A percentile compares a stretch with the other conserved stretches of the same genome.
These are phyloP conservation scores for Nephrocerus scutellatus DNA, from an alignment of 2,888 invertebrate genomes.

Conservation along the genomic window DNA sequence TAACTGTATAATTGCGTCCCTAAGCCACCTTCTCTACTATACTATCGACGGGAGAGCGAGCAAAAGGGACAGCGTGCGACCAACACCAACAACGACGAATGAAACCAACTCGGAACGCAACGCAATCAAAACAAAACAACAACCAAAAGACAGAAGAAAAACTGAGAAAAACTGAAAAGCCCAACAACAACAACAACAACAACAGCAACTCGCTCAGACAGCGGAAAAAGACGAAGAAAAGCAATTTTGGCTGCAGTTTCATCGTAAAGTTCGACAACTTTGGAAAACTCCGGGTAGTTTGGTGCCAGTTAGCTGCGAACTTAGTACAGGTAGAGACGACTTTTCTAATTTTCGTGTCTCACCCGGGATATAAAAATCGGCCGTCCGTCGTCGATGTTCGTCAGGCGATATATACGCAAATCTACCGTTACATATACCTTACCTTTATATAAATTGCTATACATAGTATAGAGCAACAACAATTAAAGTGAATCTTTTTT, in stretches of 20 bases:
- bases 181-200: slow-evolving; percentile 14
- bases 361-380: slow-evolving; percentile 31
- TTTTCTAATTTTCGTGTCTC: slow-evolving; percentile 41
- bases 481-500: too few relatives aligned
- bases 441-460: too few relatives aligned
- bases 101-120: slow-evolving; percentile 1
- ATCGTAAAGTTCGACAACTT: slow-evolving; percentile 49
- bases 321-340: slow-evolving; percentile 51
- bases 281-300: slow-evolving; percentile 47
- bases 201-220: slow-evolving; percentile 13
- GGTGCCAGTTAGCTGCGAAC: slow-evolving; percentile 50
- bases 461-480: too few relatives aligned
- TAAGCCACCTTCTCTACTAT: too few relatives aligned
- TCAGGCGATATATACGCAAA: slow-evolving; percentile 3
- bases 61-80: background rate
- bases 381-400: slow-evolving; percentile 16
- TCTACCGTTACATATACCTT: background rate
- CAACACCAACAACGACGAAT: slow-evolving; percentile 4
- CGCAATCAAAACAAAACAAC: background rate
- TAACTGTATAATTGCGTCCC: too few relatives aligned
- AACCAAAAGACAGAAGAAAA: background rate
- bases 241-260: slow-evolving; percentile 42
- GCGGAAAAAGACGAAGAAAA: slow-evolving; percentile 20
- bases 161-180: background rate
- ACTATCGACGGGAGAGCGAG: too few relatives aligned